Evolutionary conservation across 2,888 invertebrate genomes (phyloP), one percentile per base, ranked within the genome.

Genomic region (Ecliptopera silaceata): DNA sequence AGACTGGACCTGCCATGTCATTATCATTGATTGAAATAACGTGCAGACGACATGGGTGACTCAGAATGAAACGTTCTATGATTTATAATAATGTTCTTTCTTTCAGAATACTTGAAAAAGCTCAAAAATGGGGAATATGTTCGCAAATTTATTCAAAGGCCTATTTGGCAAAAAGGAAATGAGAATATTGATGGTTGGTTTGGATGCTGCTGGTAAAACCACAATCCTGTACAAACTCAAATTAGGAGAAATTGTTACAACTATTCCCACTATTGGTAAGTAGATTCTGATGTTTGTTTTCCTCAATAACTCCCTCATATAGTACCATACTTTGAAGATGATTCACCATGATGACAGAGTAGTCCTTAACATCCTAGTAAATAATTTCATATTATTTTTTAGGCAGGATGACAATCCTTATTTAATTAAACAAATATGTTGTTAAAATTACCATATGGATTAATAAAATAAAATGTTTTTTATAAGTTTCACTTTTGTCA

Each of bases 131-230:
- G 99, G 99, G 93, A 98, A 97, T 93, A 95, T 97, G 92, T 98
- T 99, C 93, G 96, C 97, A 82, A 97, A 96, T 93, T 94, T 99
- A 91, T 99, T 99, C 93, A 98, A 98, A 95, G 97, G 98, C 94
- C 97, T 99, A 76, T 99, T 99, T 93, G 99, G 99, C 93, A 99
- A 99, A 93, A 99, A 99, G 89, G 99, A 99, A 94, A 99, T 99
- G 99, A 96, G 99, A 94, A 99, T 99, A 95, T 94, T 99, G 93
- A 99, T 99, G 99, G 98, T 98, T 77, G 98, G 98, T 87, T 94
- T 98, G 86, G 99, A 99, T 94, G 99, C 99, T 83, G 99, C 99
- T 93, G 99, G 99, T 94, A 99, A 99, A 96, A 99, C 99, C 85
- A 99, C 99, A 92, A 99, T 99, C 93, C 94, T 99, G 93, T 99